Evolutionary conservation across 2,888 invertebrate species (phyloP), one percentile per base, ranked within the genome.

Genomic region (Unio delphinus): DNA sequence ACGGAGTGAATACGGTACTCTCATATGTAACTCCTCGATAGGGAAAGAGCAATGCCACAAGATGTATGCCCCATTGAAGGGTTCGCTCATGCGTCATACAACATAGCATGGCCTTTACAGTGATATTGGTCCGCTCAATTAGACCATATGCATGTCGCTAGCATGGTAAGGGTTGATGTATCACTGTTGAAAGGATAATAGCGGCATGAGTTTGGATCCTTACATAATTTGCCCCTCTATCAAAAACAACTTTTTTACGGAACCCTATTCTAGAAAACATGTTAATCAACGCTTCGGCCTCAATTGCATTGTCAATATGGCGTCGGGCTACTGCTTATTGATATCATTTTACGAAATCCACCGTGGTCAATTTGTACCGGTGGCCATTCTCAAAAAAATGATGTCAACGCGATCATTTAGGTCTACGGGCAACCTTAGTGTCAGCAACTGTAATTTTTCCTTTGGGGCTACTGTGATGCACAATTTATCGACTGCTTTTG

Each of bases 101-200:
- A 11, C 59, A 34, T 5, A 81, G 54, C 77, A 81, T 80, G 1
- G 45, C 7, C n/a, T 78, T 78, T 15, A 82, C 54, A 0, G 70
- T 75, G 0, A 76, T 69, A 66, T 80, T 80, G 30, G 78, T 76
- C 11, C 74, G 62, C 65, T 81, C 81, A 17, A 70, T 68, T 4
- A 75, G 62, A 0, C 81, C 77, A 62, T 75, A 71, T 30, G 65
- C 68, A 1, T 34, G 34, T 5, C 28, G 17, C 4, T 61, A 62
- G 56, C 8, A 34, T 67, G 1, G 55, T 61, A 67, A 28, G 61
- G 62, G 4, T 2, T 55, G 17, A 45, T 66, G 0, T 45, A 59
- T 20, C 1, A 54, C 2, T 59, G 57, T 6, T 28, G 0, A 7
- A 60, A 0, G 20, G 45, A 58, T n/a, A 66, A 45, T 11, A 54